Evolutionary conservation across 2,113 vertebrate species (phyloP), one percentile per base, ranked within the genome.

Genomic region (Ranitomeya variabilis): DNA sequence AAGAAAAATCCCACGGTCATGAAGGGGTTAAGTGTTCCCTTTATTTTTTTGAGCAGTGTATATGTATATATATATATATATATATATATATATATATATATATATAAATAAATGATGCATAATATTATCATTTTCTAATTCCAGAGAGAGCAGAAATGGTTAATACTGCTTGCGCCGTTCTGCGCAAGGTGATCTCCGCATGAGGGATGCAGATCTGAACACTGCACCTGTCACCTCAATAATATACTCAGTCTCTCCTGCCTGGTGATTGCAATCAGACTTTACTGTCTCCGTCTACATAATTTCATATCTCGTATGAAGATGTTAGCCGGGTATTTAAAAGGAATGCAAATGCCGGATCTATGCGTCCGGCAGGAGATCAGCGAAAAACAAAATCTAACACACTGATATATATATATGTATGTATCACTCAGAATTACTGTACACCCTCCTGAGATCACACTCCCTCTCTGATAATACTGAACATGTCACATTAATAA

Each of bases 261-360:
- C 86, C 91, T 64, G 4, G 89, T 77, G 86, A 92, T 91, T 91
- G 89, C 90, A 91, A 90, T 92, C 52, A 81, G 90, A 90, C 91
- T 91, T 91, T 90, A 86, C 87, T 71, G 82, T 80, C 64, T 52
- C 54, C 78, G 90, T 85, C 89, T 87, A 1, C 60, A 83, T 90
- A 81, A 91, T 89, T 90, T 57, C 26, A 37, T 71, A n/a, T 11
- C 73, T 19, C 90, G 78, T 60, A 54, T 86, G 79, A 87, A 88
- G 73, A 66, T 91, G 66, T 31, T 87, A 88, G 87, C 54, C 80
- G 79, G 62, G 76, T 91, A 76, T 26, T 81, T 90, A 88, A 92
- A 89, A 89, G 26, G 0, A 90, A 78, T 86, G 90, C 0, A 67
- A 69, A 89, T 88, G 77, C 23, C 21, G 64, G n/a, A 71, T 67